These are phyloP conservation scores for Sialis lutaria DNA, from an alignment of 2,888 invertebrate genomes.

Conservation along the genomic window DNA sequence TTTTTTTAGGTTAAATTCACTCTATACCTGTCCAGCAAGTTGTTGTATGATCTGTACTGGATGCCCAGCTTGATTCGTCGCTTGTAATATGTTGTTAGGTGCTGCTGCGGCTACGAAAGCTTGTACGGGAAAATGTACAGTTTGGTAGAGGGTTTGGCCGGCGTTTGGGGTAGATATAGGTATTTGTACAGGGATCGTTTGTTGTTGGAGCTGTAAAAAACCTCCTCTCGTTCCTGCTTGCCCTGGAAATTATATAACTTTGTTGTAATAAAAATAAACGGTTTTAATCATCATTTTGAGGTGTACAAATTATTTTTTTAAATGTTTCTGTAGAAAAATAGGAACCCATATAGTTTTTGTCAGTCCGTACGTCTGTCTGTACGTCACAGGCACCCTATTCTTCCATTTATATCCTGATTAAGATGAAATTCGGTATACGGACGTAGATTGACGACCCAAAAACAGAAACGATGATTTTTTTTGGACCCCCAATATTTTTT, in stretches of 20 bases:
- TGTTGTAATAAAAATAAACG: no score
- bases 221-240: constrained; percentile 20
- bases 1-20: neutral
- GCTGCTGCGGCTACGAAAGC: constrained; percentile 43
- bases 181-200: constrained; percentile 78
- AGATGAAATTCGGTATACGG: no score
- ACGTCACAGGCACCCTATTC: no score
- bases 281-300: neutral
- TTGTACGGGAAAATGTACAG: constrained; percentile 85
- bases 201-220: constrained; percentile 49
- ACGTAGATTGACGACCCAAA: no score
- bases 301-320: no score
- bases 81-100: constrained; percentile 34
- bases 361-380: no score
- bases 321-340: no score
- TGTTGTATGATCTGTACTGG: constrained; percentile 70
- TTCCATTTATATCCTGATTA: no score
- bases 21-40: constrained; percentile 42
- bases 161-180: constrained; percentile 62
- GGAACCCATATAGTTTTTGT: no score
- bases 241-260: neutral
- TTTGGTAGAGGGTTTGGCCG: constrained; percentile 91
- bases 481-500: no score
- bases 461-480: no score
- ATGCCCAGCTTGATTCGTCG: constrained; percentile 22